Conservation (phyloP, 2,888 invertebrate species). For the Andrena haemorrhoa region DNA sequence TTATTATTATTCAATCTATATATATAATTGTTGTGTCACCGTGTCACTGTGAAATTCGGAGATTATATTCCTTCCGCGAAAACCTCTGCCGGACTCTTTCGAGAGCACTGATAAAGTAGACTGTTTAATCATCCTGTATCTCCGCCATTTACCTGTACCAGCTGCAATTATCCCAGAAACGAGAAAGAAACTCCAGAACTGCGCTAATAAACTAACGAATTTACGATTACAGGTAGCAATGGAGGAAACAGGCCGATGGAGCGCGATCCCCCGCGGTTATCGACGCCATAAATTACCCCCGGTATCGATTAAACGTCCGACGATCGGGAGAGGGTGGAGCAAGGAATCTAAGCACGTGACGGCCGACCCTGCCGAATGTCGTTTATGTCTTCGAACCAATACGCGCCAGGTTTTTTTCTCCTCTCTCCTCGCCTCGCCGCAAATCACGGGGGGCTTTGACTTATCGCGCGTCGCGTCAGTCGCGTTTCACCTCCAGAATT, state of each 20-base stretch:
- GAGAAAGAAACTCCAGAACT: not conserved
- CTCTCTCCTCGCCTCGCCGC: not conserved
- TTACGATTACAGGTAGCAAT: constrained; percentile 3
- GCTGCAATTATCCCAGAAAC: not conserved
- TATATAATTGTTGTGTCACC: no score
- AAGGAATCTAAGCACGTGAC: constrained; percentile 8
- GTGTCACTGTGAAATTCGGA: no score
- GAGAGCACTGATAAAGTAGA: not conserved
- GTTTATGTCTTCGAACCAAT: not conserved
- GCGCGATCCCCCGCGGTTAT: not conserved
- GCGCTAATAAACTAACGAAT: constrained; percentile 13
- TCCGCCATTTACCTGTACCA: not conserved
- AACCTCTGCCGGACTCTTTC: not conserved
- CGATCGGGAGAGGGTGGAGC: not conserved
- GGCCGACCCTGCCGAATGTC: not conserved
- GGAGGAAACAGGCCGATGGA: not conserved
- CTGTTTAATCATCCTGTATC: not conserved
- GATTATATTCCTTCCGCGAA: not conserved
- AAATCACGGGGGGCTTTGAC: not conserved
- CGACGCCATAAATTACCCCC: constrained; percentile 18
- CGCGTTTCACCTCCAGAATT: constrained; percentile 3
- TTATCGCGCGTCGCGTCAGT: not conserved
- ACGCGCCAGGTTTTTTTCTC: not conserved
- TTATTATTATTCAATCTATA: no score
- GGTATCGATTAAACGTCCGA: constrained; percentile 1